Evolutionary conservation across 2,888 invertebrate species (phyloP), one percentile per base, ranked within the genome.

Genomic region (Acleris laterana): DNA sequence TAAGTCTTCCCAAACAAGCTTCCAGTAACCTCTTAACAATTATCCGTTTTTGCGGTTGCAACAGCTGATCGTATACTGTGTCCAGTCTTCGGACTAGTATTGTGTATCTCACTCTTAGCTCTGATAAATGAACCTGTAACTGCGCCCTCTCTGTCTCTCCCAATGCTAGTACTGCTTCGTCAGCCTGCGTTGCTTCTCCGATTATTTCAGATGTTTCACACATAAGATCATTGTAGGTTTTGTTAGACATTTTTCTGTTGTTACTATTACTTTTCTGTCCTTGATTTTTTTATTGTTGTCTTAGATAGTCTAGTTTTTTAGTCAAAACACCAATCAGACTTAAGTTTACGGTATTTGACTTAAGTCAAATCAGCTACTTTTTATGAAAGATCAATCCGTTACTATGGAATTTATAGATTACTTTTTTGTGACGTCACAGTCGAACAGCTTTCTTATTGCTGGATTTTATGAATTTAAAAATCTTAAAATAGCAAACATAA

Each of bases 21-120:
- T 98, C 97, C 3, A 98, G 81, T 2, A 97, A 80, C 70, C 95
- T 94, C 69, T 94, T 94, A 1, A 98, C 94, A n/a, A 98, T 91
- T 57, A 96, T 83, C 38, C 98, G 93, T 83, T 99, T 99, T 83
- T 99, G 99, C 0, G 99, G 98, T 83, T 99, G 99, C 48, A 98
- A 93, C 75, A 98, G 94, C 90, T 98, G 98, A 77, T 99, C 98
- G 76, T 98, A 97, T 68, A 97, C 96, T 63, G 95, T 93, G 76
- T 97, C 96, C 42, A 98, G 83, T 74, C 94, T 95, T 71, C 96
- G 95, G 22, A 96, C 94, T 0, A 97, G 93, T 25, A 96, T 90
- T 5, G 98, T 96, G 79, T 98, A 99, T 75, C 96, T 95, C 3
- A 97, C 93, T 81, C 98, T 97, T 59, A 98, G 89, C 66, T 95